A percentile compares a stretch with the other conserved stretches of the same genome.
phyloP scores from a whole-genome alignment of 2,888 invertebrate species.

The Chydorus sphaericus region DNA sequence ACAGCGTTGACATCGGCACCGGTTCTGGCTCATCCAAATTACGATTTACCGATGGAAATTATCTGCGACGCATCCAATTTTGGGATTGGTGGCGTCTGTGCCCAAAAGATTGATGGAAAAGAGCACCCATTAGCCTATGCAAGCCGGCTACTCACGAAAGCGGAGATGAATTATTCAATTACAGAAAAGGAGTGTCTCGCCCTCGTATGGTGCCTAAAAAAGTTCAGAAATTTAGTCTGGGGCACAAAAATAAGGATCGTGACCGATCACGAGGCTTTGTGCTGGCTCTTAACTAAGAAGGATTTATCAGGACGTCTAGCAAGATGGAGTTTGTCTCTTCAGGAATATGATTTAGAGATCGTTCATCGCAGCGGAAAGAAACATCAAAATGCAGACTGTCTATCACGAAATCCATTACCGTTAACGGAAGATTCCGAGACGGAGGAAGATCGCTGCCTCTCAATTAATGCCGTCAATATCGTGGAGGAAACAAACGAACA shows the following conservation, averaged over 20 bases:
- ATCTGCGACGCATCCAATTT: conserved; percentile 13
- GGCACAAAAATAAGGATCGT: not conserved
- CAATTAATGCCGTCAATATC: no score
- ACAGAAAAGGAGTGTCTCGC: not conserved
- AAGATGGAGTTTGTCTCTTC: not conserved
- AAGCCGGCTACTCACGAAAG: not conserved
- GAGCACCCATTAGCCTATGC: not conserved
- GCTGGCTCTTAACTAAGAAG: not conserved
- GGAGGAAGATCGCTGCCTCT: no score
- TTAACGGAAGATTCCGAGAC: no score
- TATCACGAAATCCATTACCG: not conserved
- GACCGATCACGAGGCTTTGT: not conserved
- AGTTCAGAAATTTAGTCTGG: not conserved
- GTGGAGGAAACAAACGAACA: no score
- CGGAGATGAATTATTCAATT: not conserved
- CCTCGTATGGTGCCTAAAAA: not conserved
- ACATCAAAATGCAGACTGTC: not conserved
- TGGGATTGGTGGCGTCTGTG: not conserved
- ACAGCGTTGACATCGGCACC: conserved; percentile 3
- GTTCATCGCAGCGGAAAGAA: not conserved
- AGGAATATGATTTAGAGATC: not conserved
- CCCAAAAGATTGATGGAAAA: not conserved
- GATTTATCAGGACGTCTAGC: not conserved
- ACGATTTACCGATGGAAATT: conserved; percentile 1
- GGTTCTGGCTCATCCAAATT: not conserved